These are phyloP conservation scores for Deladenus siricidicola DNA, from an alignment of 2,888 invertebrate species.

Conservation along the genomic window DNA sequence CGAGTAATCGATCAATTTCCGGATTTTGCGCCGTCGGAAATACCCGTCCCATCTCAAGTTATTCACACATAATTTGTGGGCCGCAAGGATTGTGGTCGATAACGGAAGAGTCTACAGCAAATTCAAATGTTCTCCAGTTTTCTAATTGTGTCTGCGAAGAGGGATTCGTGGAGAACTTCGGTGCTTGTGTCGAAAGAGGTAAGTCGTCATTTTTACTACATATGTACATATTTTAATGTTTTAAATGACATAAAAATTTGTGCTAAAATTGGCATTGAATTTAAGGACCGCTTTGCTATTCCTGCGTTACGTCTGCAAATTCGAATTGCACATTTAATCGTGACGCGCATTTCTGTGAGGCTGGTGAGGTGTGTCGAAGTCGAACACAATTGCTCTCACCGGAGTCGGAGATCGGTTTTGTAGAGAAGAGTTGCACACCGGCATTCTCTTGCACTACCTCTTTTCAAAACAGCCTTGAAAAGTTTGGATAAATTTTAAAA, in stretches of 20 bases:
- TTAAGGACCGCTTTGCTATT: conserved; percentile 7
- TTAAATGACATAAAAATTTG: neutral
- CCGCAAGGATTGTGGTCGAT: conserved; percentile 12
- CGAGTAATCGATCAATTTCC: neutral
- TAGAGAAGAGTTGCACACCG: conserved; percentile 12
- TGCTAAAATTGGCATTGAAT: neutral
- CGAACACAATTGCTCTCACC: conserved; percentile 5
- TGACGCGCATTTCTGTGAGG: neutral
- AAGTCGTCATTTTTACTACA: neutral
- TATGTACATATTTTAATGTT: neutral
- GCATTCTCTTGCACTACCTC: conserved; percentile 2
- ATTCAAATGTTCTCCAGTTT: neutral
- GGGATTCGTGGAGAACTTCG: neutral
- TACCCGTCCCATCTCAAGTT: neutral
- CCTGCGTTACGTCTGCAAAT: neutral
- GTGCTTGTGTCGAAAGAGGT: conserved; percentile 1
- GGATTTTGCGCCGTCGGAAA: conserved; percentile 10
- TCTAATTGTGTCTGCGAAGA: neutral
- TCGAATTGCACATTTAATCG: neutral
- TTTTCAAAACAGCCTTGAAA: no score
- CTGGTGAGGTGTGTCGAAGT: conserved; percentile 3
- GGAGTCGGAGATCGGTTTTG: neutral
- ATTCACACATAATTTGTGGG: neutral
- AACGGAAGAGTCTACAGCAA: conserved; percentile 6
- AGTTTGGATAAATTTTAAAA: no score